Evolutionary conservation across 2,113 vertebrate species (phyloP), one percentile per base, ranked within the genome.

Genomic region (Cinclus mexicanus): DNA sequence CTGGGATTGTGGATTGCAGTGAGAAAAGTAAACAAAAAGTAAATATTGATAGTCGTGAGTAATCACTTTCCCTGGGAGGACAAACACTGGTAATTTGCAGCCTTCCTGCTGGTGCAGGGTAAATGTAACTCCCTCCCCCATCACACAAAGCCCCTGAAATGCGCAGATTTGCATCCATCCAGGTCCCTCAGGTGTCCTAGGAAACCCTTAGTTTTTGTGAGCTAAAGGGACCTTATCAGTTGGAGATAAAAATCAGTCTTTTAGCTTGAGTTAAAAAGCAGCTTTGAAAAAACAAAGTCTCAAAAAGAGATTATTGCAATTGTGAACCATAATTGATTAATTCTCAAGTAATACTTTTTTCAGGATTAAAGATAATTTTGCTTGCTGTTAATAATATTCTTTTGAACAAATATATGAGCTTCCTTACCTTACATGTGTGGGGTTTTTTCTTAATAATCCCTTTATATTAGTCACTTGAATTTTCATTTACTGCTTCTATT

Each of bases 41-140:
- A 53, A 83, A 50, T 92, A 61, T 15, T 37, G 59, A 11, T 61
- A 14, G 26, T 49, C 1, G 33, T 15, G 65, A 87, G 53, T 77
- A 47, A 52, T 12, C 8, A 1, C 76, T 88, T 90, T 69, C 68
- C 10, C 80, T 33, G 52, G 5, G 14, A 49, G 69, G 61, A 10
- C 28, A 82, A 65, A 60, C 4, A 5, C 6, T 39, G 33, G 69
- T 37, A 4, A 15, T 57, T 75, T 37, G 65, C 47, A 78, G 39
- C 35, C 61, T 75, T 67, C 9, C 7, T 42, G 78, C 20, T 69
- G 14, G 41, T 23, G 35, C 13, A 11, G 20, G 52, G 14, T 44
- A 7, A 50, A 10, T 15, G 41, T 49, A 3, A 18, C 22, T 60
- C 2, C 0, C 11, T n/a, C 33, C 7, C 37, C 14, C 28, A 1